phyloP scores from a whole-genome alignment of 2,113 vertebrate genomes.

The Paramormyrops kingsleyae region DNA sequence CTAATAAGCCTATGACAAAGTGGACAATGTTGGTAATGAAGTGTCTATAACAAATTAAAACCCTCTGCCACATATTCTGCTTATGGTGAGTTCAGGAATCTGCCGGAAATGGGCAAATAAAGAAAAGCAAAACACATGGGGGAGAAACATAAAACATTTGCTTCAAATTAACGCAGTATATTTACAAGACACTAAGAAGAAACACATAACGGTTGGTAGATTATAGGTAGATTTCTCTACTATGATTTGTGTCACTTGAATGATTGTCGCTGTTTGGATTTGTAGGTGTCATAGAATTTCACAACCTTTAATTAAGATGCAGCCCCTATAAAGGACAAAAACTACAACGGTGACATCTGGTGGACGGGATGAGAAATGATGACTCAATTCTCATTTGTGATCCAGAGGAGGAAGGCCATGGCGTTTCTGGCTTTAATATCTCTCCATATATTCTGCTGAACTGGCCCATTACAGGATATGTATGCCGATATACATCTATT shows the following conservation, averaged over 20 bases:
- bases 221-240: background rate
- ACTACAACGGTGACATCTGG: slow-evolving; percentile 11
- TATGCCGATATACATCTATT: background rate
- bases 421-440: background rate
- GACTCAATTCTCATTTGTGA: background rate
- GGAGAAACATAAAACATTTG: background rate
- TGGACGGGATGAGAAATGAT: background rate
- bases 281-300: background rate
- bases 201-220: background rate
- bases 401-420: background rate
- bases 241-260: background rate
- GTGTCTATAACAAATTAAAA: background rate
- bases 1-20: background rate
- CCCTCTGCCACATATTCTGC: background rate
- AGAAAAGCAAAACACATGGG: background rate
- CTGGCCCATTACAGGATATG: background rate
- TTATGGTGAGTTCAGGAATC: background rate
- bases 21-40: background rate
- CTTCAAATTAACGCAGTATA: background rate
- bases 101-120: background rate
- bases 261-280: background rate
- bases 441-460: background rate
- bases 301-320: background rate
- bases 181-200: background rate
- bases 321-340: background rate